Percentiles rank a stretch among this genome's conserved stretches.
Evolutionary conservation across 2,113 vertebrate species (phyloP).

Genomic region (Axis porcinus): DNA sequence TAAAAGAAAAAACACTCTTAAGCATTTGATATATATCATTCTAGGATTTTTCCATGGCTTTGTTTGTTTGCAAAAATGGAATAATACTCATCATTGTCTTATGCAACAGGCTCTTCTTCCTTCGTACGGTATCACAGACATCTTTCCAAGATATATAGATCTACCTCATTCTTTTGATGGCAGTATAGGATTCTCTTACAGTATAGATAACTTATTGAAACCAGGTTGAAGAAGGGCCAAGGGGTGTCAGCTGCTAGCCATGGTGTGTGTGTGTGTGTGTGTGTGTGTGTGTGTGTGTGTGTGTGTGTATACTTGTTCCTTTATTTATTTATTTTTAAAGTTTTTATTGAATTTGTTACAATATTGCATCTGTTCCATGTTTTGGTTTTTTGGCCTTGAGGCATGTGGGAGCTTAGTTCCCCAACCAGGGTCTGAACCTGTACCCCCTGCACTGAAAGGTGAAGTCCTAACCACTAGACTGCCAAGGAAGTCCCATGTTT

Average conservation of each 20-base stretch:
- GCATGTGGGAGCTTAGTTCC: neutral
- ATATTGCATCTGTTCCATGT: neutral
- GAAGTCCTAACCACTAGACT: neutral
- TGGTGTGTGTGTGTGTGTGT: rapidly evolving
- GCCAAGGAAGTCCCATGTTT: neutral
- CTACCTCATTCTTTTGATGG: neutral
- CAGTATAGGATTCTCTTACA: neutral
- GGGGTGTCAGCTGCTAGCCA: neutral
- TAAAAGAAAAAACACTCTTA: neutral
- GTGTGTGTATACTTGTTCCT: neutral
- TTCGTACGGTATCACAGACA: neutral
- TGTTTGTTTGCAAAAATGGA: neutral
- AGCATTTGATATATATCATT: neutral
- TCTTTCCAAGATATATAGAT: neutral
- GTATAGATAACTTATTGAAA: neutral
- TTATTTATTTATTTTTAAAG: neutral
- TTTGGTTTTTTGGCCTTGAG: neutral
- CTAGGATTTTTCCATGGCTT: neutral
- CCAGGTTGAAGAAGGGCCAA: neutral
- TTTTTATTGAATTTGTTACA: neutral
- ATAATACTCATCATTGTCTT: neutral
- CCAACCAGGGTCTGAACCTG: neutral
- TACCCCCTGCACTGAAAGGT: neutral
- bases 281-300: neutral
- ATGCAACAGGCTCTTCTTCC: neutral